A percentile compares a stretch with the other conserved stretches of the same genome.
These are phyloP conservation scores for Microctenopoma steveboyesi DNA, from an alignment of 2,797 vertebrate genomes.

Conservation along the genomic window DNA sequence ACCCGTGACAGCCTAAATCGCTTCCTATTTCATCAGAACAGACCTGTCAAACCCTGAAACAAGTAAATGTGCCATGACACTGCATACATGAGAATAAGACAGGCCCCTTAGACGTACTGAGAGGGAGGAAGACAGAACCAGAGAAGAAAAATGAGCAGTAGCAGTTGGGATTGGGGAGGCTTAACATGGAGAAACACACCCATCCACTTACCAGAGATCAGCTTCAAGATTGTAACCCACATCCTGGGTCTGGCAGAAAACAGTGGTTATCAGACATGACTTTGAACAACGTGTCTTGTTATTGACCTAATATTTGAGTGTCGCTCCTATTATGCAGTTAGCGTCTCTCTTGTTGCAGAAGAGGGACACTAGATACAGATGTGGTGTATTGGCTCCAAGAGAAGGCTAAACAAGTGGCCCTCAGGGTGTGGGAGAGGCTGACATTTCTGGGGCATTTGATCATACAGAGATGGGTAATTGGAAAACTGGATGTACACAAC, in stretches of 20 bases:
- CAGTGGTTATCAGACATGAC: constrained; percentile 23
- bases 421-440: constrained; percentile 45
- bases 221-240: constrained; percentile 65
- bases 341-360: constrained; percentile 28
- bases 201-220: constrained; percentile 60
- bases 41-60: constrained; percentile 66
- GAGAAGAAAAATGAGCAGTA: constrained; percentile 17
- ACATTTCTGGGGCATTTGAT: constrained; percentile 76
- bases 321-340: constrained; percentile 30
- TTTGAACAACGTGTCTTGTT: constrained; percentile 30
- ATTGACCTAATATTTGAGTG: constrained; percentile 43
- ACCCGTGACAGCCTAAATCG: constrained; percentile 73
- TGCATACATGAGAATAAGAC: constrained; percentile 59
- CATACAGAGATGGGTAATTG: constrained; percentile 71
- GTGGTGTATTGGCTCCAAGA: constrained; percentile 50
- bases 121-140: constrained; percentile 13
- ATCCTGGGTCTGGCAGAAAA: constrained; percentile 54
- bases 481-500: constrained; percentile 57
- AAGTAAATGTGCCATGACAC: constrained; percentile 56
- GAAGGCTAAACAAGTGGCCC: constrained; percentile 51
- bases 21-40: constrained; percentile 70
- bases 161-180: constrained; percentile 1
- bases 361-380: constrained; percentile 49
- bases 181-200: constrained; percentile 25
- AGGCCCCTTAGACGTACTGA: constrained; percentile 27